A percentile compares a stretch with the other conserved stretches of the same genome.
Evolutionary conservation across 2,113 vertebrate species (phyloP).

Genomic region (Bos indicus): DNA sequence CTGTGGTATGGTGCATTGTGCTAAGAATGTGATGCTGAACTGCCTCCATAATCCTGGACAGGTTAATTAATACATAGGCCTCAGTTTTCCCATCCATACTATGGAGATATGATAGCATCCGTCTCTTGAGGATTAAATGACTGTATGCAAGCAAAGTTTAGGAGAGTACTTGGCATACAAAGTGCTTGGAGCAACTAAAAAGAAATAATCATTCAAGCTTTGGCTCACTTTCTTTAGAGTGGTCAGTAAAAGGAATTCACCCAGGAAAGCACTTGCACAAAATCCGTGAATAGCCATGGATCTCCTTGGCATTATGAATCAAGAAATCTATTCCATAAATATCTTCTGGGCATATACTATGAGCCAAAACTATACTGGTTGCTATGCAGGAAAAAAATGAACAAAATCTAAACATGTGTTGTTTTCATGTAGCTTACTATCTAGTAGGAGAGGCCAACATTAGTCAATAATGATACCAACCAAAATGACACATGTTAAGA

Average conservation of each 20-base stretch:
- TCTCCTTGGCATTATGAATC: not conserved
- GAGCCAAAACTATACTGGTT: not conserved
- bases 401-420: not conserved
- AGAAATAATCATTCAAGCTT: not conserved
- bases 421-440: not conserved
- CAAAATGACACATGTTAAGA: not conserved
- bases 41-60: not conserved
- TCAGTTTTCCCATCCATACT: not conserved
- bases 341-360: not conserved
- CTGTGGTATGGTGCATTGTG: rapidly evolving
- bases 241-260: not conserved
- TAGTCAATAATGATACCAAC: not conserved
- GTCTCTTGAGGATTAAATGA: not conserved
- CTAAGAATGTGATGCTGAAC: not conserved
- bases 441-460: not conserved
- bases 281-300: not conserved
- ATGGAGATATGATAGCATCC: not conserved
- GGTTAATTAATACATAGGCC: not conserved
- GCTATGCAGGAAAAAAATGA: not conserved
- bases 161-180: not conserved
- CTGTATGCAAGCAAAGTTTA: not conserved
- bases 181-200: not conserved
- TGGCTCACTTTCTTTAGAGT: not conserved
- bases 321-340: not conserved
- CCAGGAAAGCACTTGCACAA: not conserved